Conservation (phyloP, 1,140 invertebrate genomes). For the Limonius californicus region DNA sequence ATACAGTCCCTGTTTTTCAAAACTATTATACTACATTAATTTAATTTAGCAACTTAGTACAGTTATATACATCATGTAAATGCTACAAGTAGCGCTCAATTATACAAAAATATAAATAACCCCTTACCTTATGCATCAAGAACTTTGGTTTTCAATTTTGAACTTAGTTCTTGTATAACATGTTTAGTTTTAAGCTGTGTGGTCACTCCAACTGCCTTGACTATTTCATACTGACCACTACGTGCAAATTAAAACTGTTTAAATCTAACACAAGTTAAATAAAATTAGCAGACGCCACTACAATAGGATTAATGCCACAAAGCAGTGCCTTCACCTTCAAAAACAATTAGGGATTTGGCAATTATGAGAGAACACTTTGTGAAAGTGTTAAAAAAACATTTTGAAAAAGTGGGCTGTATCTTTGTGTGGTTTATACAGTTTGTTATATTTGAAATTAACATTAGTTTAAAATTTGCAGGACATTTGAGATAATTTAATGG, state of each 20-base stretch:
- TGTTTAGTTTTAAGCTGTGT: background rate
- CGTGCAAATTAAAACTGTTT: background rate
- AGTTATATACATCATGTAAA: background rate
- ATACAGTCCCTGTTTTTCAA: too few species aligned
- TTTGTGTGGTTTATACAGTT: too few species aligned
- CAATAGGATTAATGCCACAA: constrained; percentile 9
- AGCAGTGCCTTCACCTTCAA: background rate
- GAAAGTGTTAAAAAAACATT: too few species aligned
- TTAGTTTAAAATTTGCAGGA: too few species aligned
- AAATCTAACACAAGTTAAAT: background rate
- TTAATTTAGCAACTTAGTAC: too few species aligned
- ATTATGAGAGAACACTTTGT: too few species aligned
- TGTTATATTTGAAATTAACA: too few species aligned
- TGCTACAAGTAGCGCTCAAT: background rate
- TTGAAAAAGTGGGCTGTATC: too few species aligned
- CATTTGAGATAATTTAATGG: too few species aligned
- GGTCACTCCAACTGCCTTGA: background rate
- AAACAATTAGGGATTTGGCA: too few species aligned
- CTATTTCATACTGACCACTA: background rate
- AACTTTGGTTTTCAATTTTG: background rate
- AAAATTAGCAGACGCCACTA: constrained; percentile 14
- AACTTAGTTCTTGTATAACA: constrained; percentile 2
- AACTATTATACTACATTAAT: too few species aligned
- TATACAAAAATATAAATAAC: background rate
- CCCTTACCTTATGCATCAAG: background rate